Conservation (phyloP, 2,888 invertebrate species). For the Erebia aethiops region DNA sequence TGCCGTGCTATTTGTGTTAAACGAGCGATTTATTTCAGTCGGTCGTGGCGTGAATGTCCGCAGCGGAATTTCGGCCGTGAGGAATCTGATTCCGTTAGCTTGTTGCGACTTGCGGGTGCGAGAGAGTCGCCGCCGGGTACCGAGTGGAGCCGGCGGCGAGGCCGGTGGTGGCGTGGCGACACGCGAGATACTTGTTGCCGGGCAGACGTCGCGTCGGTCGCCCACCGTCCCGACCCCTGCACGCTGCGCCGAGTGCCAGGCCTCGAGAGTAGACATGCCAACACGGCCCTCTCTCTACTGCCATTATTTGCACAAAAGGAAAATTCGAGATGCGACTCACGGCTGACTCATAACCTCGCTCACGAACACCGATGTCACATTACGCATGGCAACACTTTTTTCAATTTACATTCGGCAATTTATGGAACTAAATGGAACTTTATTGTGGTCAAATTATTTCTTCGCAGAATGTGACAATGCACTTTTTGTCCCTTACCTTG, state of each 20-base stretch:
- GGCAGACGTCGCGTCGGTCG: slow-evolving; percentile 46
- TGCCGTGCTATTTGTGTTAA: slow-evolving; percentile 80
- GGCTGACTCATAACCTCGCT: slow-evolving; percentile 71
- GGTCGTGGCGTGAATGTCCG: slow-evolving; percentile 79
- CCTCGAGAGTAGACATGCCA: slow-evolving; percentile 44
- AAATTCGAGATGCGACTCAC: slow-evolving; percentile 78
- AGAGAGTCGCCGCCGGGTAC: slow-evolving; percentile 45
- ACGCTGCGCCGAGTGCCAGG: slow-evolving; percentile 1
- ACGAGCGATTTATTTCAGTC: slow-evolving; percentile 82
- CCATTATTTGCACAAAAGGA: slow-evolving; percentile 70
- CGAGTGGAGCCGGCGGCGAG: slow-evolving; percentile 40
- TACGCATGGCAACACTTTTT: slow-evolving; percentile 53
- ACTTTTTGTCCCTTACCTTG: slow-evolving; percentile 64
- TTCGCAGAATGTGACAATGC: slow-evolving; percentile 49
- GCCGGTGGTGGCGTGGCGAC: slow-evolving; percentile 25
- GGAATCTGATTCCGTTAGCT: slow-evolving; percentile 78
- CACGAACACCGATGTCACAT: slow-evolving; percentile 51
- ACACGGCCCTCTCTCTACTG: slow-evolving; percentile 63
- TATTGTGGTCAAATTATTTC: slow-evolving; percentile 19
- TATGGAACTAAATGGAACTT: slow-evolving; percentile 14
- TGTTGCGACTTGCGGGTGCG: slow-evolving; percentile 50
- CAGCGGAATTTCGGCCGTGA: slow-evolving; percentile 78
- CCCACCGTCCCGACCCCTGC: slow-evolving; percentile 41
- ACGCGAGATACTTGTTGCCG: slow-evolving; percentile 46
- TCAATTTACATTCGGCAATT: slow-evolving; percentile 41